Conservation (phyloP, 2,797 vertebrate species). For the Platyrinchus mystaceus region DNA sequence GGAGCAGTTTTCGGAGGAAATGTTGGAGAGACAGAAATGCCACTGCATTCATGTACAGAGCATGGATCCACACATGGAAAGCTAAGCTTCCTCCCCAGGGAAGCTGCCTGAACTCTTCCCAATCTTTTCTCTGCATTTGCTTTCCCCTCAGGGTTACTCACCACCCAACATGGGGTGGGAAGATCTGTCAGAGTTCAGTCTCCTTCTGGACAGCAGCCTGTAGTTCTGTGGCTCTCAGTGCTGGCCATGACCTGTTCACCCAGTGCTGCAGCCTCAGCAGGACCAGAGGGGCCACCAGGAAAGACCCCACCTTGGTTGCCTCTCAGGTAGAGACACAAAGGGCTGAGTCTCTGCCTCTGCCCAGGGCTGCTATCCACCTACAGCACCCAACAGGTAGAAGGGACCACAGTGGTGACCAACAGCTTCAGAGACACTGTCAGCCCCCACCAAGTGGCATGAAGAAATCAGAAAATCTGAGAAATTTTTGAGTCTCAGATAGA, state of each 20-base stretch:
- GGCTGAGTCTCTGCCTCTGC: neutral
- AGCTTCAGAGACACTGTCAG: neutral
- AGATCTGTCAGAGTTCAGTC: neutral
- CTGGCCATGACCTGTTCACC: neutral
- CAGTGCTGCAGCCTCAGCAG: fast-evolving
- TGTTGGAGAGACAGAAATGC: neutral
- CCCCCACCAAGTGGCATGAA: neutral
- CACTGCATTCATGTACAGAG: neutral
- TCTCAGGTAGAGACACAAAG: too few species aligned
- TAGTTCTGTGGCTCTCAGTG: neutral
- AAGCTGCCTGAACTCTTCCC: neutral
- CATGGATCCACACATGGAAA: neutral
- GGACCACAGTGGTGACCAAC: neutral
- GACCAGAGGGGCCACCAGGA: neutral
- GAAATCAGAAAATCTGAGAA: neutral
- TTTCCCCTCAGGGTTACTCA: neutral
- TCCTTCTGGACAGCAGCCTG: neutral
- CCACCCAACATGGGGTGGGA: neutral
- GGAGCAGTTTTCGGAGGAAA: neutral
- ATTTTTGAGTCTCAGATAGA: neutral
- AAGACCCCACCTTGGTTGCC: neutral
- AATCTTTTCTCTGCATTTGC: fast-evolving
- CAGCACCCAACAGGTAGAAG: neutral
- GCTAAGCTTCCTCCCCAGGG: neutral
- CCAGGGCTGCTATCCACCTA: neutral